Base-by-base conservation (phyloP, 2,113 vertebrate genomes). In the Copsychus sechellarum region DNA sequence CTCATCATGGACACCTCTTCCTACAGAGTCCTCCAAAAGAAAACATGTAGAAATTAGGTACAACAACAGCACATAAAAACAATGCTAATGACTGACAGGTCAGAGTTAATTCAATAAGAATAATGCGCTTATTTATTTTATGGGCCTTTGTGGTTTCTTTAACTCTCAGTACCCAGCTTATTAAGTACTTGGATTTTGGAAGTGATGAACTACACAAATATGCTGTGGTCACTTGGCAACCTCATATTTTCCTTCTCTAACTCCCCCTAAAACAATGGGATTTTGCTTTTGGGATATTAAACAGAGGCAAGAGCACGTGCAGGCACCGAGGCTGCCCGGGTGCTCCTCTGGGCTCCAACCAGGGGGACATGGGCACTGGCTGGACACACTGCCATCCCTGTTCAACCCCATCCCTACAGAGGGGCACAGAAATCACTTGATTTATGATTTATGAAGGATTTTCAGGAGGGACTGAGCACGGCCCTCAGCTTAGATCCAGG, bases 21-120 rank as follows among this genome's bases (percentile, higher is more conserved):
- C 90, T 78, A 62, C 82, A 33, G 51, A 86, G 82, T 36, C 69
- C 90, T 93, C 57, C 2, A 33, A 92, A 91, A 73, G 85, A 90
- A 96, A 94, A 96, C 76, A 81, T 38, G 57, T 20, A 81, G 80
- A 88, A 96, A 96, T 96, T 84, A 96, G 88, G 90, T 81, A 79
- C 82, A 93, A 86, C 93, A 92, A 76, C 51, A 93, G 77, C 36
- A 86, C 64, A 80, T 54, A 88, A 88, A 96, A 96, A 54, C 61
- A 79, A 60, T 34, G 92, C 93, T 92, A 92, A 88, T 88, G 95
- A 71, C 80, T 88, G 82, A 26, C 23, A 36, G 92, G 69, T 81
- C 82, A 90, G 90, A 90, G 69, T 78, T 92, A 96, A 92, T 92
- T 80, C 94, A 92, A 8, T 92, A 58, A 89, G 93, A 94, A 86